A percentile compares a stretch with the other conserved stretches of the same genome.
Evolutionary conservation across 2,113 vertebrate species (phyloP).

Genomic region (Nothoprocta perdicaria): DNA sequence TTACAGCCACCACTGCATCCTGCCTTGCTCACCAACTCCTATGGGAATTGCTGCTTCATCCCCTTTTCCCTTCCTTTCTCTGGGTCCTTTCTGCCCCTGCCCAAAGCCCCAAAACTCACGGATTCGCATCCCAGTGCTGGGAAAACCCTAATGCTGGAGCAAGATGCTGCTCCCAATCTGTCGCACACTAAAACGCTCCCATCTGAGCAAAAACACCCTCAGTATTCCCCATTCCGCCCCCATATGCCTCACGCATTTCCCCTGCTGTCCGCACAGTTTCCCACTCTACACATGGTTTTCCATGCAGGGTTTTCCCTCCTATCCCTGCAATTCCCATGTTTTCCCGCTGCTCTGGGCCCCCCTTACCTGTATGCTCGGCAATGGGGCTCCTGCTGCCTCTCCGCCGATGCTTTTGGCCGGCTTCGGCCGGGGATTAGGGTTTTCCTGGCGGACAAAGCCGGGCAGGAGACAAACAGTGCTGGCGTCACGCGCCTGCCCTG

Average conservation of each 20-base stretch:
- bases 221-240: not conserved
- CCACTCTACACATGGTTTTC: fast-evolving
- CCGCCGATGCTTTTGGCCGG: too few species aligned
- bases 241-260: fast-evolving
- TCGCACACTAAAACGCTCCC: fast-evolving
- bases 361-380: not conserved
- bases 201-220: not conserved
- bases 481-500: not conserved
- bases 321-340: fast-evolving
- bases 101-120: fast-evolving
- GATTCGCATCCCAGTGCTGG: fast-evolving
- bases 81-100: not conserved
- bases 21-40: too few species aligned
- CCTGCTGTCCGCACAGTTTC: fast-evolving
- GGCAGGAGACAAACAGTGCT: not conserved
- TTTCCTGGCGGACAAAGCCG: not conserved
- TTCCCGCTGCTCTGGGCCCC: not conserved
- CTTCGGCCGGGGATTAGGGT: not conserved
- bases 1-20: too few species aligned
- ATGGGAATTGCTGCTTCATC: too few species aligned
- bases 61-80: not conserved
- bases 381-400: not conserved
- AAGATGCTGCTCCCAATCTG: not conserved
- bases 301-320: fast-evolving
- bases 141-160: fast-evolving